Evolutionary conservation across 2,113 vertebrate species (phyloP), one percentile per base, ranked within the genome.

Genomic region (Spermophilus dauricus): DNA sequence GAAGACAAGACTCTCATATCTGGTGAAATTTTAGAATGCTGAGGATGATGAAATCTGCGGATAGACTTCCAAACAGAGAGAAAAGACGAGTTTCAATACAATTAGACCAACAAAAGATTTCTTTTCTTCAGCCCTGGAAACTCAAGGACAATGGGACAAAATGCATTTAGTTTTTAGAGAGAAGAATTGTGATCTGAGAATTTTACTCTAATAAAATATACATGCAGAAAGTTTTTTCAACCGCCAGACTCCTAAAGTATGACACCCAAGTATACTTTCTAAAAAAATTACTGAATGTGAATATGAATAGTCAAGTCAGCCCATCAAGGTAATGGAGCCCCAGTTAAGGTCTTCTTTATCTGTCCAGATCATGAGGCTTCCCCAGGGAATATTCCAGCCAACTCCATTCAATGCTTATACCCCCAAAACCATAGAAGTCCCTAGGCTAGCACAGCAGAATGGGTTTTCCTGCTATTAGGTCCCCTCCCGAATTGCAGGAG

Each of bases 71-170:
- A 65, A 92, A 72, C 22, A 87, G 3, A 22, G 81, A 42, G 24
- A 86, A 45, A 75, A 76, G 61, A 0, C 82, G 48, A 63, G 20
- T 84, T 94, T 65, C 39, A 90, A 90, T 42, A 93, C 11, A 83
- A 86, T 83, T 61, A 67, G 58, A 92, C n/a, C 58, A 94, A 42
- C 42, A 77, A 89, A 22, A 89, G 39, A 82, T 82, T 86, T 92
- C 75, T 94, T 78, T 72, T 67, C 42, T 81, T 30, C 75, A 86
- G 48, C 67, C 81, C 94, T 76, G 69, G 51, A 81, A 48, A 89
- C 37, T 51, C 61, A 20, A 88, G 86, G 30, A 82, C 0, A 34
- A 17, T n/a, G 12, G 20, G 1, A n/a, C 26, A 61, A 65, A 51
- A 67, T 42, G 48, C 48, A 48, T 51, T 85, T 51, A 78, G 42